A percentile compares a stretch with the other conserved stretches of the same genome.
Evolutionary conservation across 2,888 invertebrate genomes (phyloP).

Genomic region (Nephrotoma guestfalica): DNA sequence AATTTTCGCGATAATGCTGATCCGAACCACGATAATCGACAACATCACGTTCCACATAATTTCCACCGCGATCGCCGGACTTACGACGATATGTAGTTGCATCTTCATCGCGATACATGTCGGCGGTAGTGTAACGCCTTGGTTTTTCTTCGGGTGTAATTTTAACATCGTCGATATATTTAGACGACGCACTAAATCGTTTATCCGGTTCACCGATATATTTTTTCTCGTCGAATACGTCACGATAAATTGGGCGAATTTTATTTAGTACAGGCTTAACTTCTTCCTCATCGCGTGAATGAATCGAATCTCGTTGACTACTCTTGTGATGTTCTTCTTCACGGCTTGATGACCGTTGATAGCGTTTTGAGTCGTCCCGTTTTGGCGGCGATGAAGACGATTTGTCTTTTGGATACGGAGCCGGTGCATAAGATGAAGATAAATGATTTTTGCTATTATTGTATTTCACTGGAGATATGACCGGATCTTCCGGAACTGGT

Average conservation of each 20-base stretch:
- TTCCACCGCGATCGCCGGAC: not conserved
- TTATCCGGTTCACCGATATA: slow-evolving; percentile 3
- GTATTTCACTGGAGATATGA: not conserved
- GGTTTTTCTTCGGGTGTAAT: not conserved
- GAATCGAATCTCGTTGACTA: not conserved
- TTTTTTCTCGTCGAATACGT: slow-evolving; percentile 8
- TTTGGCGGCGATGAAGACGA: not conserved
- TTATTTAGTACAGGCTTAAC: slow-evolving; percentile 10
- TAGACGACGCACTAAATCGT: not conserved
- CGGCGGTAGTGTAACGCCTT: not conserved
- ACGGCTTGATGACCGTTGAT: not conserved
- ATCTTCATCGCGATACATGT: slow-evolving; percentile 1
- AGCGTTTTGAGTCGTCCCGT: not conserved
- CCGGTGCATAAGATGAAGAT: not conserved
- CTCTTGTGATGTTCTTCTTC: not conserved
- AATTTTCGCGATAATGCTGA: slow-evolving; percentile 20
- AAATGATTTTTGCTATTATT: not conserved
- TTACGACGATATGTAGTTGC: not conserved
- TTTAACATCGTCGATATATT: not conserved
- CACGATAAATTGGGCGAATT: slow-evolving; percentile 7
- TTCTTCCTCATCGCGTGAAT: slow-evolving; percentile 20
- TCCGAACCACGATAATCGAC: slow-evolving; percentile 20
- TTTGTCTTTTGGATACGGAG: not conserved
- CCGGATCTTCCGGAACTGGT: slow-evolving; percentile 8
- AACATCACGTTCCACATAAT: not conserved